Evolutionary conservation across 2,888 invertebrate species (phyloP).

Genomic region (Aleiodes leptofemur): DNA sequence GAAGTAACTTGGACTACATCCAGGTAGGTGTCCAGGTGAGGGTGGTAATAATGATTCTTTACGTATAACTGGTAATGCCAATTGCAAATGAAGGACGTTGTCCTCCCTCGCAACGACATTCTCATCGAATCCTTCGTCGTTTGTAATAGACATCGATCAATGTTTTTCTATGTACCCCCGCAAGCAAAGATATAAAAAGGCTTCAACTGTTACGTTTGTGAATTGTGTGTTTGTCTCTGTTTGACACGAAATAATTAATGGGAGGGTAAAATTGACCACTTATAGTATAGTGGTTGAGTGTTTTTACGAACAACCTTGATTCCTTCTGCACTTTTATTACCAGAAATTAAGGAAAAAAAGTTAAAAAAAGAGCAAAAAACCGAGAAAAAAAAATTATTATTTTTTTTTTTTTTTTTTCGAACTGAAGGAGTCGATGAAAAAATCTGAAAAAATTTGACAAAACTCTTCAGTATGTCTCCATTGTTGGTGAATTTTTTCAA

Average conservation of each 20-base stretch:
- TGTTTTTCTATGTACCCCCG: constrained; percentile 15
- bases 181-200: constrained; percentile 6
- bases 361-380: background rate
- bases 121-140: constrained; percentile 51
- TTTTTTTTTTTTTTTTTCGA: no score
- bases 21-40: constrained; percentile 54
- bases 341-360: background rate
- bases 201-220: no score
- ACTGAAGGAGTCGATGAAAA: background rate
- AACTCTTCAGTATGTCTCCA: no score
- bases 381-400: background rate
- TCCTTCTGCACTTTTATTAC: background rate
- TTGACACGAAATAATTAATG: background rate
- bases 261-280: constrained; percentile 3
- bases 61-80: constrained; percentile 38
- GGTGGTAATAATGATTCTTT: constrained; percentile 49
- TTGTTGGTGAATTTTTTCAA: no score
- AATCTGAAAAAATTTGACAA: no score
- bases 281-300: background rate
- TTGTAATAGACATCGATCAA: constrained; percentile 55
- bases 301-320: constrained; percentile 14
- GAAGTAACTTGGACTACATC: constrained; percentile 55
- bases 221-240: background rate
- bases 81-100: constrained; percentile 48
- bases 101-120: constrained; percentile 50